Evolutionary conservation across 2,888 invertebrate genomes (phyloP).

Genomic region (Anoncus sp.): DNA sequence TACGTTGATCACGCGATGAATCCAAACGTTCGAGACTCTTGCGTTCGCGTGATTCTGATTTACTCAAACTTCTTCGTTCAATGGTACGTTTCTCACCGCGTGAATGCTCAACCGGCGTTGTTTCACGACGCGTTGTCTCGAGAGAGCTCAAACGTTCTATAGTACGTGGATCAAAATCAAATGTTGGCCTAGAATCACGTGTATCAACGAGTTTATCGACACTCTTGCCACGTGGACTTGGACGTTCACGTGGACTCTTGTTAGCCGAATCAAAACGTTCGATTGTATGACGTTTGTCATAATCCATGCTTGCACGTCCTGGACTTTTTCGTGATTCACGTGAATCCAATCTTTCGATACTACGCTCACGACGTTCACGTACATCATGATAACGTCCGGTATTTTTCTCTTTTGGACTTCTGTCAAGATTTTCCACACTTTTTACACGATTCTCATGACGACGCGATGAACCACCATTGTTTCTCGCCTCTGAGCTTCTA

Average conservation of each 20-base stretch:
- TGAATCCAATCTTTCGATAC: conserved; percentile 75
- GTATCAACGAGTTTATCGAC: conserved; percentile 77
- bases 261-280: conserved; percentile 76
- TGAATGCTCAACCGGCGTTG: conserved; percentile 11
- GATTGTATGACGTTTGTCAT: conserved; percentile 77
- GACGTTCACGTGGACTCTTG: conserved; percentile 73
- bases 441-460: conserved; percentile 71
- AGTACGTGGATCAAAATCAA: conserved; percentile 78
- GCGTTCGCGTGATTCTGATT: conserved; percentile 71
- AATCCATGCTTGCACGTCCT: conserved; percentile 67
- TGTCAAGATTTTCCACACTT: conserved; percentile 76
- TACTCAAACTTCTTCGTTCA: conserved; percentile 71
- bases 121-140: conserved; percentile 68
- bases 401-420: conserved; percentile 73
- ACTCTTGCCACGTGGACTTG: conserved; percentile 74
- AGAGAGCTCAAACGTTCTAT: conserved; percentile 76
- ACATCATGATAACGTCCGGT: conserved; percentile 61
- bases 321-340: conserved; percentile 70
- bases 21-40: conserved; percentile 72
- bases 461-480: conserved; percentile 67
- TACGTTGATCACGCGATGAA: conserved; percentile 69
- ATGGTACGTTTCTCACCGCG: conserved; percentile 57
- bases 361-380: conserved; percentile 70
- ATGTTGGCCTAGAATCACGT: conserved; percentile 72
- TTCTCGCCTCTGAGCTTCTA: conserved; percentile 71